Evolutionary conservation across 2,113 vertebrate species (phyloP), one percentile per base, ranked within the genome.

Genomic region (Apodemus speciosus): DNA sequence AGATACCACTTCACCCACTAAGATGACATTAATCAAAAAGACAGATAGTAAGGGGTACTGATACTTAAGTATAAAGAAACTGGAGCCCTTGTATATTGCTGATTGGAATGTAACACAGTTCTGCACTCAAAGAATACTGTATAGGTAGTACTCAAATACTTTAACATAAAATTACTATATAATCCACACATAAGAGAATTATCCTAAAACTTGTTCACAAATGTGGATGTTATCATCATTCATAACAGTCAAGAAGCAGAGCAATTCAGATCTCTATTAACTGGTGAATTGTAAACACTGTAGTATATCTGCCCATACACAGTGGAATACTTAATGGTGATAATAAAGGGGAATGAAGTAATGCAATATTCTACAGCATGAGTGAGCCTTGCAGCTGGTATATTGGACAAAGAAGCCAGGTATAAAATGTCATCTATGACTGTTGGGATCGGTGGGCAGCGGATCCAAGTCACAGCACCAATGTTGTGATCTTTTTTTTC

Each of bases 151-250:
- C 51, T 83, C 40, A 72, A 75, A 46, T 14, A 43, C 13, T 62
- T 68, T 81, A 64, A 49, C 23, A 43, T 85, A 43, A 73, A 94
- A 32, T 85, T 80, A 85, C 3, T 30, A 62, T 58, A 69, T 62
- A 91, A 88, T 58, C 35, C 6, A 90, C 13, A 69, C 30, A 27
- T 21, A 73, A 91, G 32, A 94, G 35, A 85, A 46, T 9, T 66
- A 23, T 72, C 38, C 51, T 46, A 84, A 93, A 77, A 40, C 11
- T 18, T 77, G 90, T 64, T 38, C 46, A 72, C 32, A 38, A 90
- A 90, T 95, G 9, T 85, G 85, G 60, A 49, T 68, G 72, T 18
- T 43, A 85, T 51, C 72, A 77, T 72, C 80, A 90, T 90, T 96
- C 10, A 79, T 64, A 89, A 60, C n/a, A 89, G 21, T 6, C 25